A percentile compares a stretch with the other conserved stretches of the same genome.
Conservation (phyloP, 2,113 vertebrate genomes). For the Plotosus lineatus region DNA sequence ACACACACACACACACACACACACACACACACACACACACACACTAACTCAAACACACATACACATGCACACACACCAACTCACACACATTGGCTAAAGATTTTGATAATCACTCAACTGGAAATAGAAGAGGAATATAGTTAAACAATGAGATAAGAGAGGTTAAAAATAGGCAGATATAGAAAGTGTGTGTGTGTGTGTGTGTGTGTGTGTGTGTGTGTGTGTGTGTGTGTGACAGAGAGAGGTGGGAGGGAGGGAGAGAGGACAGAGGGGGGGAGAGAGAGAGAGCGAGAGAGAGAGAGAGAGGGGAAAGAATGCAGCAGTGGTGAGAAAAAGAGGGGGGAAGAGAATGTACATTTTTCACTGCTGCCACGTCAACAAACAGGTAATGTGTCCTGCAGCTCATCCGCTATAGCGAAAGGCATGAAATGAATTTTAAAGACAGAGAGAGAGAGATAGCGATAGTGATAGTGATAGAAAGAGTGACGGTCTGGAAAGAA, state of each 20-base stretch:
- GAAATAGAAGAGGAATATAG: slow-evolving; percentile 52
- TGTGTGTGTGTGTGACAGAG: too few species aligned
- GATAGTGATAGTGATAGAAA: too few species aligned
- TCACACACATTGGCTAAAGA: slow-evolving; percentile 44
- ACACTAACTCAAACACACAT: slow-evolving; percentile 12
- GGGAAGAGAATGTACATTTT: neutral
- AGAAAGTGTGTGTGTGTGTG: too few species aligned
- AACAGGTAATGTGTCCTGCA: slow-evolving; percentile 55
- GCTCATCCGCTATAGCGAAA: neutral
- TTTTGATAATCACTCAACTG: slow-evolving; percentile 64
- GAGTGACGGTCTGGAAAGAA: slow-evolving; percentile 10
- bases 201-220: too few species aligned
- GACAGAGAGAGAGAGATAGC: slow-evolving; percentile 7
- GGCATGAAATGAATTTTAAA: slow-evolving; percentile 28
- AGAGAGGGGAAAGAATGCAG: neutral
- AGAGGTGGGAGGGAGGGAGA: neutral
- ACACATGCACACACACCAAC: slow-evolving; percentile 41
- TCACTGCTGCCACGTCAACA: slow-evolving; percentile 44
- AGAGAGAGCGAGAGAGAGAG: neutral
- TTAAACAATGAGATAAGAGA: slow-evolving; percentile 18
- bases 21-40: slow-evolving; percentile 28
- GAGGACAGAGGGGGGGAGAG: neutral
- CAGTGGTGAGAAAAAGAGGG: too few species aligned
- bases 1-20: slow-evolving; percentile 45
- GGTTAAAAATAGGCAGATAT: slow-evolving; percentile 14